Base-by-base conservation (phyloP, 2,888 invertebrate species). In the Bombylius major region DNA sequence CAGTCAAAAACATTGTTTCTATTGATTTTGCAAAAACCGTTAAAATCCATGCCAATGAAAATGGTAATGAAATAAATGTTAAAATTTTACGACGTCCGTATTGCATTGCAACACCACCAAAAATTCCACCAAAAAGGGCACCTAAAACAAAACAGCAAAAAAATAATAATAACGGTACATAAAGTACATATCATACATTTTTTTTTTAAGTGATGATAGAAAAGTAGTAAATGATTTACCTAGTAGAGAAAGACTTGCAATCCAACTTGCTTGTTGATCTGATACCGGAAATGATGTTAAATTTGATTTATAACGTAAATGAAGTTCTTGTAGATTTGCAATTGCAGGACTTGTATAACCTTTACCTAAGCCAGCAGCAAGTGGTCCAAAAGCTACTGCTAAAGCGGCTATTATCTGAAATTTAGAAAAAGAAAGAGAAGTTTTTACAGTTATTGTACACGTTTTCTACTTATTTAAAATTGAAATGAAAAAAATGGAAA, bases 1-100 rank as follows among this genome's bases (percentile, higher is more conserved):
- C 87, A 0, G 91, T 89, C 64, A 85, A 78, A 73, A 87, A 89
- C 79, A 93, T 86, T 75, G 87, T 80, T 65, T 85, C 80, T 9
- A 89, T 86, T 49, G 84, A 83, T 46, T 82, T 84, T 13, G 89
- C 87, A 59, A 87, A 79, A 3, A 86, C 86, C 0, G 92, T 90
- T 39, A 87, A 76, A 54, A 89, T 76, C 91, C 92, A 94, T 56
- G 89, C 86, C 4, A 83, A 76, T 50, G 86, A 85, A 71, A 89
- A 81, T 0, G 89, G 89, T 2, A 86, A 78, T 1, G 87, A 86
- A 5, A 87, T 84, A 23, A 83, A 75, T 3, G 88, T 79, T 47
- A 86, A 76, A 57, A 85, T 82, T 46, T 81, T 76, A 56, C 84
- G 80, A 3, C 87, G 77, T 0, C 87, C 87, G 66, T 83, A 81